These are phyloP conservation scores for Anagrus nilaparvatae DNA, from an alignment of 1,140 invertebrate species.

Conservation along the genomic window DNA sequence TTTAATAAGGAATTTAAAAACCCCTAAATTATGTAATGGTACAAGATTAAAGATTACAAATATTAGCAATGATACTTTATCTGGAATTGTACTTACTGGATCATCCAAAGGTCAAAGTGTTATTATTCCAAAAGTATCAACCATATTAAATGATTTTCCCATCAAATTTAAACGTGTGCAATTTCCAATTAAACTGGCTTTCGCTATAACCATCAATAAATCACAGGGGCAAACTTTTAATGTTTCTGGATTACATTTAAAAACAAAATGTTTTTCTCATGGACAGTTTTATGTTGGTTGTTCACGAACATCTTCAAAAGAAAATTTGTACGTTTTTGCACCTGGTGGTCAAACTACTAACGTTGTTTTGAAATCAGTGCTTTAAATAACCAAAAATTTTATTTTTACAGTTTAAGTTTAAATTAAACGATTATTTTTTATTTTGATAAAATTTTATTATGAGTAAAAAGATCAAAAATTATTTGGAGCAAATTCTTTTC, in stretches of 20 bases:
- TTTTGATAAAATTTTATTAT: no score
- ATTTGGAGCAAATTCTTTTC: no score
- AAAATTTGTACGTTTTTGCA: no score
- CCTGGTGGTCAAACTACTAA: no score
- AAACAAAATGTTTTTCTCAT: slow-evolving; percentile 24
- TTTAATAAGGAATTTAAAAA: slow-evolving; percentile 36
- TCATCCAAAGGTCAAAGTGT: slow-evolving; percentile 24
- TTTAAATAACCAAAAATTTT: no score
- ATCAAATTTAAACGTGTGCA: slow-evolving; percentile 40
- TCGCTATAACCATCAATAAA: slow-evolving; percentile 48
- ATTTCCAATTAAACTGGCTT: slow-evolving; percentile 41
- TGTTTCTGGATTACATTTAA: slow-evolving; percentile 26
- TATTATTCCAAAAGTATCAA: slow-evolving; percentile 30
- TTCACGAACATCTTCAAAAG: no score
- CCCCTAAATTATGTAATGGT: slow-evolving; percentile 38
- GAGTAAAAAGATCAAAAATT: no score
- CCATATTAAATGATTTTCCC: slow-evolving; percentile 30
- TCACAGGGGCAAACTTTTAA: slow-evolving; percentile 42
- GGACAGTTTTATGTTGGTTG: slow-evolving; percentile 33
- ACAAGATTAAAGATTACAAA: slow-evolving; percentile 26
- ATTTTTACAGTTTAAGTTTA: no score
- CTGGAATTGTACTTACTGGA: slow-evolving; percentile 28
- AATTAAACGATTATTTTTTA: no score
- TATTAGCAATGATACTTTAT: slow-evolving; percentile 22
- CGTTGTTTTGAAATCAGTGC: no score